Conservation (phyloP, 2,888 invertebrate species). For the Volucella zonaria region DNA sequence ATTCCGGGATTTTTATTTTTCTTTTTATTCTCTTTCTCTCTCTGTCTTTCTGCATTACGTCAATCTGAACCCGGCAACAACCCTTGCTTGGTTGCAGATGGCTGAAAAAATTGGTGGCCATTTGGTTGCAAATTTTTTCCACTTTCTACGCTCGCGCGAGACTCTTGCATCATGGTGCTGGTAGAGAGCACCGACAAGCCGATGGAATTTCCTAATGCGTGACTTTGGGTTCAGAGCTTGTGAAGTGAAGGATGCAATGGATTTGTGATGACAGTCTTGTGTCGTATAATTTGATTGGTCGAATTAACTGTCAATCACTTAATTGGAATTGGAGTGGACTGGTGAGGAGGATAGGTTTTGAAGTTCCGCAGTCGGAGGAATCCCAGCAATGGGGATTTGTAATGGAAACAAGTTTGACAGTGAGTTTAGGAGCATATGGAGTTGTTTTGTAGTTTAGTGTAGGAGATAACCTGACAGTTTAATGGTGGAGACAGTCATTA, state of each 20-base stretch:
- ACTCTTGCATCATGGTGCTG: not conserved
- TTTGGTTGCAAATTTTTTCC: conserved; percentile 60
- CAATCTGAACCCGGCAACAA: conserved; percentile 30
- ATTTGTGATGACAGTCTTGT: conserved; percentile 63
- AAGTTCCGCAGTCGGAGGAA: no score
- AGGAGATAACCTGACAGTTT: no score
- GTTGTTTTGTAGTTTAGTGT: no score
- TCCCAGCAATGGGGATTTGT: no score
- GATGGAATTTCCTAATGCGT: conserved; percentile 46
- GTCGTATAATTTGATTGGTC: conserved; percentile 70
- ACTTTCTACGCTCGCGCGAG: conserved; percentile 58
- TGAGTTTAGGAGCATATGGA: no score
- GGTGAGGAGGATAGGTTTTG: not conserved
- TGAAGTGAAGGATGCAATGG: conserved; percentile 18
- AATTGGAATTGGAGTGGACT: conserved; percentile 37
- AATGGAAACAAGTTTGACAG: no score
- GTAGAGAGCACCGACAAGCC: conserved; percentile 17
- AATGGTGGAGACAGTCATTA: no score
- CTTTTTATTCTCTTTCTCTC: conserved; percentile 3
- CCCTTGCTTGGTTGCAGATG: conserved; percentile 48
- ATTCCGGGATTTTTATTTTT: conserved; percentile 55
- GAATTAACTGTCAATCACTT: conserved; percentile 72
- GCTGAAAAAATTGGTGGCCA: conserved; percentile 56
- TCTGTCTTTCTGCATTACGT: conserved; percentile 10
- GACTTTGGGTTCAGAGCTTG: conserved; percentile 1